Evolutionary conservation across 2,888 invertebrate species (phyloP), one percentile per base, ranked within the genome.

Genomic region (Shargacucullia verbasci): DNA sequence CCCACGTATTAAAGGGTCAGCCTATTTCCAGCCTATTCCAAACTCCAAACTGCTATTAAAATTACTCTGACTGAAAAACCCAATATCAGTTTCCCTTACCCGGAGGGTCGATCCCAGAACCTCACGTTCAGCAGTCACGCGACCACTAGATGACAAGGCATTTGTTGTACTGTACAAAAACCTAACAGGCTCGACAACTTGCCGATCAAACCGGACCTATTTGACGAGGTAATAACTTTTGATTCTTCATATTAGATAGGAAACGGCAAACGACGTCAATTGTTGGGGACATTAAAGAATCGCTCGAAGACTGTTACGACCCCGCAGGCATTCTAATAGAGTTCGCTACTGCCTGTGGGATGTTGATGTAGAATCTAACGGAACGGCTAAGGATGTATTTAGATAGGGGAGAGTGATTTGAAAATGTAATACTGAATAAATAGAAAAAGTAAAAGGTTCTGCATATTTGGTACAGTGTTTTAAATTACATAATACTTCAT

Each of bases 251-350:
- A 84, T 84, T 73, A 81, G 78, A 82, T 71, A 76, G 78, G 72
- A 72, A 81, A 84, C 83, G 80, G 79, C 64, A 65, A 79, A 76
- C 75, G 81, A 81, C 80, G 65, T 81, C 80, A 80, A 82, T 78
- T 81, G 76, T 67, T 72, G 73, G 73, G 81, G 80, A 82, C 85
- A 87, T 88, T 88, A 88, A 87, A 88, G 86, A 87, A 85, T 80
- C 82, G 85, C 79, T 85, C 82, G 80, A 83, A 85, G 86, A 86
- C 85, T 87, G 87, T 85, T 79, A 88, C 85, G 85, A 85, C 82
- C 84, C 88, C 87, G 82, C 86, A 88, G 88, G 88, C 87, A 88
- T 89, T 87, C 83, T 85, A 88, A 88, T 90, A 89, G 86, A 88
- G 80, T 79, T 70, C 74, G 70, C 73, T 83, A 75, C 76, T 78